Conservation (phyloP, 2,888 invertebrate species). For the Netelia melanura region DNA sequence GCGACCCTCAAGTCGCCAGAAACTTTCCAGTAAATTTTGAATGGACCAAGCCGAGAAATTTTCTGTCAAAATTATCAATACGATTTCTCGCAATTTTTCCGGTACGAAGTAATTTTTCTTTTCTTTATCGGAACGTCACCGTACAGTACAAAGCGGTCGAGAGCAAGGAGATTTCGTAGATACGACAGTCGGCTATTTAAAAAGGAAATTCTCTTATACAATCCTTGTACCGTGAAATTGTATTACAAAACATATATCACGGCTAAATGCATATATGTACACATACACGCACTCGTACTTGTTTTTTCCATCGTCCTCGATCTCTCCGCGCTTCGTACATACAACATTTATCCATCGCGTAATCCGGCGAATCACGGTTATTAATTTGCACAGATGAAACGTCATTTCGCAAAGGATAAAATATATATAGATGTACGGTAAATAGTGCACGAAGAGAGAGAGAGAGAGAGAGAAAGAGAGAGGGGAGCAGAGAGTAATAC, state of each 20-base stretch:
- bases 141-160: no score
- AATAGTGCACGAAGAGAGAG: background rate
- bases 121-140: no score
- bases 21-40: no score
- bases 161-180: no score
- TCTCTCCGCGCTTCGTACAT: constrained; percentile 17
- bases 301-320: background rate
- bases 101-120: no score
- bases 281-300: background rate
- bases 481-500: constrained; percentile 21
- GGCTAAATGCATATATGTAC: background rate
- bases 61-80: no score
- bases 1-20: no score
- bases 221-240: no score
- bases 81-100: no score
- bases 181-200: no score
- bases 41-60: no score
- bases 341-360: constrained; percentile 51
- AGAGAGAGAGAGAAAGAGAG: constrained; percentile 7
- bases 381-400: constrained; percentile 66
- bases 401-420: constrained; percentile 56
- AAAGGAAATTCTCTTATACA: no score
- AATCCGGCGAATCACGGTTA: constrained; percentile 67
- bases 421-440: background rate
- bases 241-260: background rate